Evolutionary conservation across 2,888 invertebrate genomes (phyloP), one percentile per base, ranked within the genome.

Genomic region (Gerris lacustris): DNA sequence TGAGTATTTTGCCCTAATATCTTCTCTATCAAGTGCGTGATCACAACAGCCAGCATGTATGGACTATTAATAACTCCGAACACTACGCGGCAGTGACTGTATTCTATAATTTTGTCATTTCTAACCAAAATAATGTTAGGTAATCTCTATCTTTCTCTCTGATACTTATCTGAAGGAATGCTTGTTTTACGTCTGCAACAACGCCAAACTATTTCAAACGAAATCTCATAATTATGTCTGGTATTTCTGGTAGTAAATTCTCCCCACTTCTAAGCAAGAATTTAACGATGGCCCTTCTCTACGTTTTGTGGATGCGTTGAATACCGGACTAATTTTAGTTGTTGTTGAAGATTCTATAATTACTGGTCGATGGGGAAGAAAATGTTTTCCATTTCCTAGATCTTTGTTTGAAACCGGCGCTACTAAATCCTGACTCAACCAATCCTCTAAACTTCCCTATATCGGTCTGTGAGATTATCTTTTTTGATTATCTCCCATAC

Each of bases 161-260:
- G 0, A 78, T 44, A 64, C 72, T 73, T 15, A 79, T 77, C 73
- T 77, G 77, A n/a, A 77, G 71, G 72, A 79, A 79, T 0, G 78
- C 78, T 68, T 77, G 77, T 17, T 73, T 62, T 5, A 79, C 78
- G 71, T 76, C 75, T 0, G 73, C 67, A n/a, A 72, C 18, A 6
- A 72, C 72, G 18, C 74, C 76, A n/a, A 70, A 31, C 45, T 47
- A 67, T n/a, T 70, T 70, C 45, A 68, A n/a, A 44, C 76, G 69
- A 68, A 76, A 74, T n/a, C 72, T 45, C 0, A 45, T 44, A 6
- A 74, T 6, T 1, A 71, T 15, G 11, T 70, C 31, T 7, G 75
- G 74, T 44, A 75, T 76, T 11, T 70, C 17, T 66, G 76, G 75
- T 5, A 76, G 47, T 15, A 75, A 44, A 66, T 75, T 75, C 5